Percentiles rank a stretch among this genome's conserved stretches.
phyloP scores from a whole-genome alignment of 2,113 vertebrate species.

The Cyanoderma ruficeps region DNA sequence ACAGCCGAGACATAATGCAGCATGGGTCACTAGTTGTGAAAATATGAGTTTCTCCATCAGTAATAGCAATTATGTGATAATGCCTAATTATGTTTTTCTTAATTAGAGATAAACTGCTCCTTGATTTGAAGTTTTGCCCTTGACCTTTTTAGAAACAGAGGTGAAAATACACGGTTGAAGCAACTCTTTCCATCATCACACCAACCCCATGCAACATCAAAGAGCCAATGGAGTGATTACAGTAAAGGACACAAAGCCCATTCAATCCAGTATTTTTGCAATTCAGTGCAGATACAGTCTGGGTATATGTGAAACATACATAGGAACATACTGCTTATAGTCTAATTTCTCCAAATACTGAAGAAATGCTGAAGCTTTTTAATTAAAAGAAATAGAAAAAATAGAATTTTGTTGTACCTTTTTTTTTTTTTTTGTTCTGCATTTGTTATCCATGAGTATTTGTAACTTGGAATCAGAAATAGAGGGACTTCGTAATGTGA shows the following conservation, averaged over 20 bases:
- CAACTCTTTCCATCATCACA: conserved; percentile 32
- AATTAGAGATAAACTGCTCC: conserved; percentile 76
- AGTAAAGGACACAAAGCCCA: neutral
- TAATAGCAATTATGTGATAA: conserved; percentile 75
- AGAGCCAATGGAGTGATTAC: conserved; percentile 16
- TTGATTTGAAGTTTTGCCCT: conserved; percentile 73
- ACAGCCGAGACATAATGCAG: conserved; percentile 30
- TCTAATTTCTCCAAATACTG: neutral
- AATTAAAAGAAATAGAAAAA: neutral
- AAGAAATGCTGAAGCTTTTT: neutral
- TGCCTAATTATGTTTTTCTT: conserved; percentile 75
- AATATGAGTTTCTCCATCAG: conserved; percentile 68
- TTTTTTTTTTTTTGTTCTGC: neutral
- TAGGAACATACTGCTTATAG: neutral
- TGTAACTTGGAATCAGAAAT: conserved; percentile 18
- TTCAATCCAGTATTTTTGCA: conserved; percentile 18
- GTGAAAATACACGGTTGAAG: conserved; percentile 55
- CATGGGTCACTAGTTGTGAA: conserved; percentile 70
- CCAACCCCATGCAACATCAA: conserved; percentile 33
- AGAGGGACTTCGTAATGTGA: neutral
- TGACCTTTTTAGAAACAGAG: conserved; percentile 68
- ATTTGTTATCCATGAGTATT: conserved; percentile 43
- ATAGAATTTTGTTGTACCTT: neutral
- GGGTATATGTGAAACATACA: neutral
- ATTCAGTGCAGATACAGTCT: neutral